Evolutionary conservation across 2,797 vertebrate species (phyloP), one percentile per base, ranked within the genome.

Genomic region (Miopithecus talapoin): DNA sequence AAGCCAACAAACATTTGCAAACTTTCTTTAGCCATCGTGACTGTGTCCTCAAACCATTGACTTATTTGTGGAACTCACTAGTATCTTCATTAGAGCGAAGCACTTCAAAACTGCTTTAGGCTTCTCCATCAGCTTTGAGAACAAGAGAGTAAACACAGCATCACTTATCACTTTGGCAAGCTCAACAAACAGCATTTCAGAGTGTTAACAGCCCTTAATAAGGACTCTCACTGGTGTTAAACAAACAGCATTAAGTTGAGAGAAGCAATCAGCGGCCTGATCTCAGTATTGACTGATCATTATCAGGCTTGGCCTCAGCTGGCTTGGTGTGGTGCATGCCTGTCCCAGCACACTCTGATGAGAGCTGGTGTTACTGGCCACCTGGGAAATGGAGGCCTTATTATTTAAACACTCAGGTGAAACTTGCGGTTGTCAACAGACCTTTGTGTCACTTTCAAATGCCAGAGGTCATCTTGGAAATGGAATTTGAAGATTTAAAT

Each of bases 201-300:
- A 94, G 85, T 86, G 94, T 94, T 97, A 97, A 95, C 95, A 90
- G 96, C 50, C 85, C 85, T 97, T 95, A 95, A 95, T 81, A 55
- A 93, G 83, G 92, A 95, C 97, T 94, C 96, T 97, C 93, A 75
- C 95, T 97, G 75, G 36, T 85, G 85, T 70, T 97, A 97, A 98
- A 90, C 94, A 98, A 97, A 96, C 79, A 97, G 79, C 78, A 43
- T 48, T 79, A 46, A 81, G 55, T 30, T 80, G 85, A 95, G 39
- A 80, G 55, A 93, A 46, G 81, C 85, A 39, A 75, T 81, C 81
- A n/a, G 75, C 3, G 16, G 83, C 55, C 76, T 61, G 41, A 59
- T 70, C 85, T 95, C 53, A 22, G 64, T 41, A 43, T 26, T 91
- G 86, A 93, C 92, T 80, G 91, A 94, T 76, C 1, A 8, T 83